Percentiles rank a stretch among this genome's conserved stretches.
Conservation (phyloP, 2,113 vertebrate species). For the Sinocyclocheilus maitianheensis region DNA sequence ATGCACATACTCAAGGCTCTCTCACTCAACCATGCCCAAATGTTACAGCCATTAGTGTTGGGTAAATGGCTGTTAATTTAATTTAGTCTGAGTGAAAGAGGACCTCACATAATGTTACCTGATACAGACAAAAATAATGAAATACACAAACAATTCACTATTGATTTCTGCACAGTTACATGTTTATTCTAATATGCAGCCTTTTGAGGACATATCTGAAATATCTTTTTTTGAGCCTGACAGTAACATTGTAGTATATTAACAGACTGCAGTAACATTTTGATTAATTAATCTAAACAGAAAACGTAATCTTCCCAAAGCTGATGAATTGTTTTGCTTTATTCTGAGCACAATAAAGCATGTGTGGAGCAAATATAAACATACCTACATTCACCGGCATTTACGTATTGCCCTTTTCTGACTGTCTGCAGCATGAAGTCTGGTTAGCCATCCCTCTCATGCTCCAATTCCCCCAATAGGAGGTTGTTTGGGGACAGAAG, state of each 20-base stretch:
- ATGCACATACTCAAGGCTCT: not conserved
- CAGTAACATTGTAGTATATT: not conserved
- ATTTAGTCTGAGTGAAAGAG: conserved; percentile 23
- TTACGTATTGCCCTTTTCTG: not conserved
- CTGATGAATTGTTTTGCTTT: too few relatives aligned
- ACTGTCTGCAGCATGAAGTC: conserved; percentile 4
- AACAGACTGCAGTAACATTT: not conserved
- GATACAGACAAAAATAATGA: not conserved
- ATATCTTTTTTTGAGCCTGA: not conserved
- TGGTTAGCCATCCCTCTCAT: conserved; percentile 2
- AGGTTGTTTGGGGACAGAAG: not conserved
- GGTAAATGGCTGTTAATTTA: conserved; percentile 25
- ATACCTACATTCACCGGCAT: not conserved
- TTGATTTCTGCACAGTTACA: not conserved
- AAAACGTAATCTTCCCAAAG: too few relatives aligned
- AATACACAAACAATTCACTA: conserved; percentile 10
- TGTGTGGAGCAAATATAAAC: not conserved
- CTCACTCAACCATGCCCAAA: not conserved
- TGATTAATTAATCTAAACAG: not conserved
- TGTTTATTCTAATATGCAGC: not conserved
- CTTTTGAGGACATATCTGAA: not conserved
- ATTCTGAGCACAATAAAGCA: not conserved
- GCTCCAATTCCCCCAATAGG: not conserved
- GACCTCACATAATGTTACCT: not conserved
- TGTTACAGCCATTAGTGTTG: conserved; percentile 24